A percentile compares a stretch with the other conserved stretches of the same genome.
phyloP scores from a whole-genome alignment of 1,140 invertebrate species.

The Saccostrea cuccullata region DNA sequence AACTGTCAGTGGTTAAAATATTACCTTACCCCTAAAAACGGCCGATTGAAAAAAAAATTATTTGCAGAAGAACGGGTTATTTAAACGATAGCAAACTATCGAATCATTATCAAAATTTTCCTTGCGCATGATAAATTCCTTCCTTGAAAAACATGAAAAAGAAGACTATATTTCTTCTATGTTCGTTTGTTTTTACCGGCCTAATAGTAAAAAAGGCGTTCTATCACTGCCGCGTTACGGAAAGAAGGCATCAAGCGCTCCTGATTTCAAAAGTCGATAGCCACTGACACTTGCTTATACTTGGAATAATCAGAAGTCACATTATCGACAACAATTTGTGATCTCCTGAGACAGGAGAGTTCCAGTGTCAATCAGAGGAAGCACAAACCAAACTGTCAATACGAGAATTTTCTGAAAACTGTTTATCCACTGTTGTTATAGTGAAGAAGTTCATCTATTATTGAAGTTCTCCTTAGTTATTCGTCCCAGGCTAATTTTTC shows the following conservation, averaged over 20 bases:
- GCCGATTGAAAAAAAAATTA: neutral
- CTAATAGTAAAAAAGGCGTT: neutral
- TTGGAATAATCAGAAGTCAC: constrained; percentile 29
- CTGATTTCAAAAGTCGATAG: constrained; percentile 39
- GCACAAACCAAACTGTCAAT: constrained; percentile 10
- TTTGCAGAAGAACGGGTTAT: neutral
- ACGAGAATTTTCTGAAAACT: neutral
- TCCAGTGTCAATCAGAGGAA: constrained; percentile 24
- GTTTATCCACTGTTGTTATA: neutral
- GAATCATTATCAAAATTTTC: constrained; percentile 10
- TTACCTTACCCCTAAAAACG: neutral
- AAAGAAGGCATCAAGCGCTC: constrained; percentile 28
- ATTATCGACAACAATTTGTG: constrained; percentile 39
- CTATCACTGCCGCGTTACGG: neutral
- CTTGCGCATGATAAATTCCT: neutral
- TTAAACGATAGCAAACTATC: constrained; percentile 15
- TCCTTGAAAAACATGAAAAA: neutral
- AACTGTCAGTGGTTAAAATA: constrained; percentile 6
- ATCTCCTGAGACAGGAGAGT: constrained; percentile 33
- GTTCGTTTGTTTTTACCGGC: constrained; percentile 15
- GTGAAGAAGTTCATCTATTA: neutral
- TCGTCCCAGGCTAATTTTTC: no score
- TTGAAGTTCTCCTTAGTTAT: neutral
- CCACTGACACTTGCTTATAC: constrained; percentile 24
- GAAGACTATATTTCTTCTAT: neutral